Conservation (phyloP, 2,888 invertebrate species). For the Dasypogon diadema region DNA sequence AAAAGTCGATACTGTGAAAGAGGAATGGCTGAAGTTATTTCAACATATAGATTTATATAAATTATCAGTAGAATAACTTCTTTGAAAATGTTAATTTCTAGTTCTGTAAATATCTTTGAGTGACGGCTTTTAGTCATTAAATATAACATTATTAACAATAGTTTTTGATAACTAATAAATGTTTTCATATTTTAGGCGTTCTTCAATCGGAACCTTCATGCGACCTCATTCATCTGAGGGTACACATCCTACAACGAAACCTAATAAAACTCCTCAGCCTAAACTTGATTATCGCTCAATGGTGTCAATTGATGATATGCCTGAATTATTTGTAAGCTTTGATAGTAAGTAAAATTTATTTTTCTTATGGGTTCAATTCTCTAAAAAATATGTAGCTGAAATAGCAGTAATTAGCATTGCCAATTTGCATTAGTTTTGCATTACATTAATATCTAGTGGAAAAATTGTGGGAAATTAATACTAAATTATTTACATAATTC, state of each 20-base stretch:
- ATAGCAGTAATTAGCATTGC: conserved; percentile 37
- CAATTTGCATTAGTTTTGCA: conserved; percentile 32
- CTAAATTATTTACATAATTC: not conserved
- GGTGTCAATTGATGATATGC: conserved; percentile 95
- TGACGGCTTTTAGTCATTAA: conserved; percentile 21
- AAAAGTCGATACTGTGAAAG: too few relatives aligned
- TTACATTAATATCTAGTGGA: not conserved
- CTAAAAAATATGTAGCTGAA: conserved; percentile 22
- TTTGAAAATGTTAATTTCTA: too few relatives aligned
- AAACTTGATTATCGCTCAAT: conserved; percentile 90
- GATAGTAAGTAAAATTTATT: conserved; percentile 80
- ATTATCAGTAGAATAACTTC: too few relatives aligned
- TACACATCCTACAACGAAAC: conserved; percentile 70
- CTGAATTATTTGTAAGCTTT: conserved; percentile 93
- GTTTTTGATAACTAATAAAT: not conserved
- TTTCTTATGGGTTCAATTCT: not conserved
- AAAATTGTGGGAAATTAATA: not conserved
- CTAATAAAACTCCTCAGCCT: conserved; percentile 75
- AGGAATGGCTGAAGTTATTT: too few relatives aligned
- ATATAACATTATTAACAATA: too few relatives aligned
- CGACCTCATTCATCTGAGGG: conserved; percentile 78
- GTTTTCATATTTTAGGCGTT: conserved; percentile 73
- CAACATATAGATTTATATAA: too few relatives aligned
- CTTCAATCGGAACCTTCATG: conserved; percentile 88
- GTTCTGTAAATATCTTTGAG: too few relatives aligned